Base-by-base conservation (phyloP, 1,140 invertebrate species). In the Cecropterus lyciades region DNA sequence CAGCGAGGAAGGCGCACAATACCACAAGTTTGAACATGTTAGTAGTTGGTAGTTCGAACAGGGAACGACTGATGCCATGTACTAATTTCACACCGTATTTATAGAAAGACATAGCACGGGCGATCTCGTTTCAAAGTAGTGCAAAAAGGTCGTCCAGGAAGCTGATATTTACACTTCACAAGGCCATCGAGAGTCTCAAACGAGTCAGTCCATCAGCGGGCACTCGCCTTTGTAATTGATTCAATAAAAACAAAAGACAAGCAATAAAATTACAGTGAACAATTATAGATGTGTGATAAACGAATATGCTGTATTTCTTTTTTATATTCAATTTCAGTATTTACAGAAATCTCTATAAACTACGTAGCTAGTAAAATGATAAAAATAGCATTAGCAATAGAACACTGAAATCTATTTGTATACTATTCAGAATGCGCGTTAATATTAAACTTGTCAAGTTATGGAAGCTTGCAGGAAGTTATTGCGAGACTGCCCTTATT, bases 21-120 rank as follows among this genome's bases (percentile, higher is more conserved):
- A 93, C 93, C 89, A 93, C 92, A 84, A 92, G 75, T 78, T 92
- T 92, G 82, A 85, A 92, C 92, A 93, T 93, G 66, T 84, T 89
- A 72, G 78, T 72, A 72, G 70, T 73, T 48, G 13, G 24, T 52
- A 80, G 72, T 69, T 76, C 70, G 63, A 48, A 69, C 60, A 46
- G 37, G 14, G 11, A 65, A 76, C 77, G 67, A 85, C 80, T 82
- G 82, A 81, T 85, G 72, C 69, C 65, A 46, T 62, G 56, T 48
- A 59, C 69, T 69, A 72, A 75, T 68, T 37, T 20, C 40, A 51
- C 51, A 69, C 69, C 45, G 75, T 84, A 84, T 87, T 81, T 87
- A 87, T 85, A 87, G 70, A 79, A 76, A 80, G 62, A 63, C 53
- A 74, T 65, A 74, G 59, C 57, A 75, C 76, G 74, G 72, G 69